A percentile compares a stretch with the other conserved stretches of the same genome.
These are phyloP conservation scores for Naja naja DNA, from an alignment of 2,113 vertebrate genomes.

Conservation along the genomic window DNA sequence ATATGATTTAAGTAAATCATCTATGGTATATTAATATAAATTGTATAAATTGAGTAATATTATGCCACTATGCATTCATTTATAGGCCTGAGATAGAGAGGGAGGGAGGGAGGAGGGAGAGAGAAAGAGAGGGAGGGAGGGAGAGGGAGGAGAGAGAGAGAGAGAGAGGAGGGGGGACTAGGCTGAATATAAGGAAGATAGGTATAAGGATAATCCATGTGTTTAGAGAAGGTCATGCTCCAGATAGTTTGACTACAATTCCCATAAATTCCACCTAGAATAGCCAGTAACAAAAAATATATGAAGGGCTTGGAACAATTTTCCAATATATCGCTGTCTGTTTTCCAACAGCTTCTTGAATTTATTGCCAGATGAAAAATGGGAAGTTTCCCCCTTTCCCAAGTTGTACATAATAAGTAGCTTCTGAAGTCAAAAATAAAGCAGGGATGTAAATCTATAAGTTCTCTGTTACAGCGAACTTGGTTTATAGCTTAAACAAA, in stretches of 20 bases:
- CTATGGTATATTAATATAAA: background rate
- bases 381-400: background rate
- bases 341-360: background rate
- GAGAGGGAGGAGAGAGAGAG: too few relatives aligned
- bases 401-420: background rate
- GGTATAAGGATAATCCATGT: background rate
- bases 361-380: background rate
- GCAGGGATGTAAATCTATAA: background rate
- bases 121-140: too few relatives aligned
- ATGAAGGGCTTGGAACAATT: background rate
- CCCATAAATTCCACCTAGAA: background rate
- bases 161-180: background rate
- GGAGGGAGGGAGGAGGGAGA: too few relatives aligned
- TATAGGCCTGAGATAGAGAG: background rate
- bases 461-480: background rate
- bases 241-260: background rate
- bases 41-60: background rate
- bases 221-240: background rate
- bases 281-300: background rate
- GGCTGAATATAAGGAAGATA: background rate
- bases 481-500: constrained; percentile 1
- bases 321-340: background rate
- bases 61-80: background rate
- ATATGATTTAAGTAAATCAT: background rate
- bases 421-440: background rate